Percentiles rank a stretch among this genome's conserved stretches.
Conservation (phyloP, 2,113 vertebrate genomes). For the Leuciscus idus region DNA sequence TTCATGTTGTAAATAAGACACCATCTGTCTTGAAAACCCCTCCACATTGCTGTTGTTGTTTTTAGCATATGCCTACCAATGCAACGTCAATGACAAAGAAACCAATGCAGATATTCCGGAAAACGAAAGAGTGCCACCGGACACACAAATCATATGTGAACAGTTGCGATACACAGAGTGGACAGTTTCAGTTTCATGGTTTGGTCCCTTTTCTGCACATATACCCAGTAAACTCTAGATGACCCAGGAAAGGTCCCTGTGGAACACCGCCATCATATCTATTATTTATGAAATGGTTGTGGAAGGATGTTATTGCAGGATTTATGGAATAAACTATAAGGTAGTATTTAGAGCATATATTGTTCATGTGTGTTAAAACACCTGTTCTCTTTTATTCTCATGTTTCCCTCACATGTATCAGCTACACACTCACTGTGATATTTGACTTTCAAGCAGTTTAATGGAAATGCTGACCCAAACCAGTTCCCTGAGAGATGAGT, state of each 20-base stretch:
- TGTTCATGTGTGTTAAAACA: neutral
- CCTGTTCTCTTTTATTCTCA: neutral
- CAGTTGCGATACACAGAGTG: too few relatives aligned
- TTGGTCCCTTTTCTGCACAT: constrained; percentile 59
- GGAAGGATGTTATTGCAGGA: neutral
- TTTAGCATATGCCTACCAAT: too few relatives aligned
- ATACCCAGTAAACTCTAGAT: constrained; percentile 71
- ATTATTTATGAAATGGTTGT: constrained; percentile 67
- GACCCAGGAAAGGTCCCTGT: constrained; percentile 67
- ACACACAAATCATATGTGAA: too few relatives aligned
- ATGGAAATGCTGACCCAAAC: constrained; percentile 2
- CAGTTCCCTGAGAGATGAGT: neutral
- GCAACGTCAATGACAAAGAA: too few relatives aligned
- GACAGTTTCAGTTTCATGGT: neutral
- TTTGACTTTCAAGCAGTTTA: neutral
- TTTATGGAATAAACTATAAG: constrained; percentile 14
- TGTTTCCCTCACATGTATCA: neutral
- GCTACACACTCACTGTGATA: neutral
- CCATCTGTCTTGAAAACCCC: too few relatives aligned
- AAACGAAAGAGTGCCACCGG: too few relatives aligned
- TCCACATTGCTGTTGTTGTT: too few relatives aligned
- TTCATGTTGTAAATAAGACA: too few relatives aligned
- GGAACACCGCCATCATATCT: constrained; percentile 65
- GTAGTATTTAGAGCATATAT: neutral
- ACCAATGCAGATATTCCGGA: too few relatives aligned